These are phyloP conservation scores for Acestrorhynchus altus DNA, from an alignment of 2,797 vertebrate species.

Conservation along the genomic window DNA sequence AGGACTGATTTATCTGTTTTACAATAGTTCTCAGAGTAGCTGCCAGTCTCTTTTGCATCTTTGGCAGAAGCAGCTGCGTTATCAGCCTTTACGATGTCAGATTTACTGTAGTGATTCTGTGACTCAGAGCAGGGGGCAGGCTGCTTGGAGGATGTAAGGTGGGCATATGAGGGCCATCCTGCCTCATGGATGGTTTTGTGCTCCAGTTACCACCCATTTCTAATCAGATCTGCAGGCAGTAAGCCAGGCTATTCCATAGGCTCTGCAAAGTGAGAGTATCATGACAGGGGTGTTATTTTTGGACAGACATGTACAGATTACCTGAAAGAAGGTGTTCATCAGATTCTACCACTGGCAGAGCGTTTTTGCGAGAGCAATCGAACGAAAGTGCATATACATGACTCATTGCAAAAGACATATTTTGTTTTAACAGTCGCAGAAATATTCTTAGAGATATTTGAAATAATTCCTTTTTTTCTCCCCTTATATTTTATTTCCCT, in stretches of 20 bases:
- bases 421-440: too few relatives aligned
- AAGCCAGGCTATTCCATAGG: not conserved
- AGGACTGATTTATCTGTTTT: slow-evolving; percentile 43
- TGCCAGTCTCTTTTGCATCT: slow-evolving; percentile 32
- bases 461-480: too few relatives aligned
- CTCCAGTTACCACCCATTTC: slow-evolving; percentile 25
- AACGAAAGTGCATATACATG: too few relatives aligned
- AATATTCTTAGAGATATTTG: too few relatives aligned
- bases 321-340: too few relatives aligned
- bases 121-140: slow-evolving; percentile 32
- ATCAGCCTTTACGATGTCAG: slow-evolving; percentile 45
- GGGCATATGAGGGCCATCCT: slow-evolving; percentile 14
- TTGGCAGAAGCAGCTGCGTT: slow-evolving; percentile 38
- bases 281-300: not conserved
- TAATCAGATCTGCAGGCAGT: not conserved
- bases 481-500: too few relatives aligned
- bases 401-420: too few relatives aligned
- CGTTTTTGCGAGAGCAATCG: not conserved
- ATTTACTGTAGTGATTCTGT: slow-evolving; percentile 37
- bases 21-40: slow-evolving; percentile 34
- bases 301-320: too few relatives aligned
- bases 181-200: slow-evolving; percentile 1
- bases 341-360: too few relatives aligned
- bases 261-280: not conserved
- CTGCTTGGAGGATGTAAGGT: slow-evolving; percentile 16